Conservation (phyloP, 2,797 vertebrate genomes). For the Sebastes glaucus region DNA sequence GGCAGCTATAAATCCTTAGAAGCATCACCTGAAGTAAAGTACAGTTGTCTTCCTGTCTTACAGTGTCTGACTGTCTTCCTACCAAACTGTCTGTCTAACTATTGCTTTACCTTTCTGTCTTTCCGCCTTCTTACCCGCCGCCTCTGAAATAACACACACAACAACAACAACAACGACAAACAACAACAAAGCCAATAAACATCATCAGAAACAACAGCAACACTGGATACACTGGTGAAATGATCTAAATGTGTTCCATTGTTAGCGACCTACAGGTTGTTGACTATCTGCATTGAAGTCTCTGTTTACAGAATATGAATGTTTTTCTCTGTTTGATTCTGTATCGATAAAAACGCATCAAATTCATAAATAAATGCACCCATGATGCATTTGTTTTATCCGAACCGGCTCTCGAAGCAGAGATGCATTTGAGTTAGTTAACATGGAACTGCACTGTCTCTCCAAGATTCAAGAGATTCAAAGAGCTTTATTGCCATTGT, state of each 20-base stretch:
- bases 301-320: not conserved
- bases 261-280: not conserved
- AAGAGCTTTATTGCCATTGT: not conserved
- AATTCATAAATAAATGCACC: not conserved
- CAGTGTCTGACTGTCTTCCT: conserved; percentile 21
- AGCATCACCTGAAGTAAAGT: not conserved
- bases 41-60: not conserved
- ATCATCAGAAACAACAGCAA: conserved; percentile 44
- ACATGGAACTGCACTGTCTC: not conserved
- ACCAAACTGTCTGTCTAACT: conserved; percentile 14
- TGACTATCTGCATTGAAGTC: not conserved
- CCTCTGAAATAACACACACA: conserved; percentile 80
- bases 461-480: not conserved
- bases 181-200: conserved; percentile 72
- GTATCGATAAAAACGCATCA: not conserved
- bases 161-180: conserved; percentile 25
- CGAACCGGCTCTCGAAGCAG: not conserved
- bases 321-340: not conserved
- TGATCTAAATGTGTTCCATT: not conserved
- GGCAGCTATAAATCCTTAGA: not conserved
- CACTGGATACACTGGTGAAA: conserved; percentile 23
- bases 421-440: not conserved
- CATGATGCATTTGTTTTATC: not conserved
- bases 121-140: conserved; percentile 74
- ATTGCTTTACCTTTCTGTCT: conserved; percentile 80